These are phyloP conservation scores for Conistra vaccinii DNA, from an alignment of 2,888 invertebrate species.

Conservation along the genomic window DNA sequence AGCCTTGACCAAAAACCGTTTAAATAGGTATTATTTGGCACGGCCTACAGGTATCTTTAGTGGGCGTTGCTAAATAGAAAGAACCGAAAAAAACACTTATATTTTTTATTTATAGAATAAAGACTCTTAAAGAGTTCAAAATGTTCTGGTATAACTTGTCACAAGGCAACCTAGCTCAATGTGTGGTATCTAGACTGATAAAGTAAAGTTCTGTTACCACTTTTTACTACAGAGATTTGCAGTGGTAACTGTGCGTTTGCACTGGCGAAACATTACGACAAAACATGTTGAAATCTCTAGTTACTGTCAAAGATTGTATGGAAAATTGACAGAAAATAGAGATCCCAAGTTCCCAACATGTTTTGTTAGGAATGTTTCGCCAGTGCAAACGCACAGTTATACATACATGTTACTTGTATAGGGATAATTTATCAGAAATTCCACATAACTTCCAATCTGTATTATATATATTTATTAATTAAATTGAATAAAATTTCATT, in stretches of 20 bases:
- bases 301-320: too few relatives aligned
- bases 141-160: background rate
- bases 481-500: too few relatives aligned
- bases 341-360: too few relatives aligned
- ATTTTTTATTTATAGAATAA: too few relatives aligned
- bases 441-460: background rate
- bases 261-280: too few relatives aligned
- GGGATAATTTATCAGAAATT: background rate
- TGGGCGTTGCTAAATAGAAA: slow-evolving; percentile 20
- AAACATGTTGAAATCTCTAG: too few relatives aligned
- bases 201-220: background rate
- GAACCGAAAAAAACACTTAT: background rate
- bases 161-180: background rate
- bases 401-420: background rate
- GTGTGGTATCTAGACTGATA: background rate
- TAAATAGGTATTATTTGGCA: background rate
- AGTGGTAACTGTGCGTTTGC: too few relatives aligned
- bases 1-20: background rate
- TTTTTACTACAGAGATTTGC: background rate
- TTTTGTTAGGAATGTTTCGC: too few relatives aligned
- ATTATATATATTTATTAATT: too few relatives aligned
- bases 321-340: too few relatives aligned
- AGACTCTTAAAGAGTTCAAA: background rate
- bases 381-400: too few relatives aligned
- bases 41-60: background rate